These are phyloP conservation scores for Alloscopus bannaensis DNA, from an alignment of 2,888 invertebrate species.

Conservation along the genomic window DNA sequence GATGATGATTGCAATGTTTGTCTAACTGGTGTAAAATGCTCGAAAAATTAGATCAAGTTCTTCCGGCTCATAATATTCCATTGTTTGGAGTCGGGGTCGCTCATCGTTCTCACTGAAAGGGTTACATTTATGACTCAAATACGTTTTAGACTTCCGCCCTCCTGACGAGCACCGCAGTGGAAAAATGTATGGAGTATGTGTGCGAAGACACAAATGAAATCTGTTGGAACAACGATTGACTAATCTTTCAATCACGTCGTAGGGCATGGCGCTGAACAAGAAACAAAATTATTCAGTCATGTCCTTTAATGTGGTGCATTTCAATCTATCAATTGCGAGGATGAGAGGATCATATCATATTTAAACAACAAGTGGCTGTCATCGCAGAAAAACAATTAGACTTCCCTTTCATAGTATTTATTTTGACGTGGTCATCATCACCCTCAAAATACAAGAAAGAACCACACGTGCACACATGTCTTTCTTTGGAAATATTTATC, in stretches of 20 bases:
- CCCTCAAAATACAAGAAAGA: too few relatives aligned
- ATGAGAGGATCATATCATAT: too few relatives aligned
- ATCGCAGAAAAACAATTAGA: too few relatives aligned
- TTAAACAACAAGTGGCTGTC: too few relatives aligned
- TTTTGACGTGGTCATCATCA: too few relatives aligned
- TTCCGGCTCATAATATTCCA: constrained; percentile 47
- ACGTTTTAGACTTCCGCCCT: constrained; percentile 44
- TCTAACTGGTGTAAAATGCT: constrained; percentile 13
- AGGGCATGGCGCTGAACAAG: too few relatives aligned
- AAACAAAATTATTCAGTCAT: too few relatives aligned
- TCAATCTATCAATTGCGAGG: too few relatives aligned
- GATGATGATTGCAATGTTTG: not conserved
- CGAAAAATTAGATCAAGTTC: constrained; percentile 58
- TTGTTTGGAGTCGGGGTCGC: constrained; percentile 39
- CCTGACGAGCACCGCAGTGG: constrained; percentile 3
- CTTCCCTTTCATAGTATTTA: too few relatives aligned
- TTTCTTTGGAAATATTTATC: not conserved
- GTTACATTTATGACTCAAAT: not conserved
- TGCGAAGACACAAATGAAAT: not conserved
- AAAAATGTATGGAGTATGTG: not conserved
- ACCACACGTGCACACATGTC: not conserved
- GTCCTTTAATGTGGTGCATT: too few relatives aligned
- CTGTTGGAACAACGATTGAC: too few relatives aligned
- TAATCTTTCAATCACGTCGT: too few relatives aligned
- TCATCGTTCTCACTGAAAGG: not conserved